These are phyloP conservation scores for Zootermopsis nevadensis DNA, from an alignment of 2,888 invertebrate genomes.

Conservation along the genomic window DNA sequence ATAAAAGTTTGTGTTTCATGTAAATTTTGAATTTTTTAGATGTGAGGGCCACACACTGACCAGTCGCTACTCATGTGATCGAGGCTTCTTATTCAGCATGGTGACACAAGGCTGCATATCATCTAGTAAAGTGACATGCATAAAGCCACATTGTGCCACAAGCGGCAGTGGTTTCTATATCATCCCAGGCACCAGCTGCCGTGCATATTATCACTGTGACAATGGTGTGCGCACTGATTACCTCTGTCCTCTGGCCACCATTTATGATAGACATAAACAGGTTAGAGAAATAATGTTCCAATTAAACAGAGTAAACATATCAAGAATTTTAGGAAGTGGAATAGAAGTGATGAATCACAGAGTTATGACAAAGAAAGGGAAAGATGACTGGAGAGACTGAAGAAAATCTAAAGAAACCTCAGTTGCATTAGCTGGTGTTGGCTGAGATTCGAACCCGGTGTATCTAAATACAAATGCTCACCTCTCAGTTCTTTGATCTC, in stretches of 20 bases:
- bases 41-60: conserved; percentile 61
- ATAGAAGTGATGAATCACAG: too few relatives aligned
- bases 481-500: too few relatives aligned
- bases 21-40: conserved; percentile 54
- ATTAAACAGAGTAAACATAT: too few relatives aligned
- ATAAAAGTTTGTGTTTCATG: too few relatives aligned
- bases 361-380: too few relatives aligned
- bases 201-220: conserved; percentile 70
- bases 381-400: too few relatives aligned
- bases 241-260: conserved; percentile 67
- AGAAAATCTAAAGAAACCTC: too few relatives aligned
- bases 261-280: conserved; percentile 69
- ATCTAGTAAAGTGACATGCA: conserved; percentile 41
- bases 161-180: conserved; percentile 63
- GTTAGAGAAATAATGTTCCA: conserved; percentile 55
- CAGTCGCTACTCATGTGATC: conserved; percentile 63
- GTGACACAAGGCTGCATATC: conserved; percentile 41
- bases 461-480: too few relatives aligned
- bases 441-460: too few relatives aligned
- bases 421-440: too few relatives aligned
- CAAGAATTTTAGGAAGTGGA: too few relatives aligned
- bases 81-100: conserved; percentile 47
- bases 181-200: conserved; percentile 69
- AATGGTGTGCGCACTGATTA: conserved; percentile 65
- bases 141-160: conserved; percentile 51